phyloP scores from a whole-genome alignment of 2,888 invertebrate genomes.

The Stenodema calcarata region DNA sequence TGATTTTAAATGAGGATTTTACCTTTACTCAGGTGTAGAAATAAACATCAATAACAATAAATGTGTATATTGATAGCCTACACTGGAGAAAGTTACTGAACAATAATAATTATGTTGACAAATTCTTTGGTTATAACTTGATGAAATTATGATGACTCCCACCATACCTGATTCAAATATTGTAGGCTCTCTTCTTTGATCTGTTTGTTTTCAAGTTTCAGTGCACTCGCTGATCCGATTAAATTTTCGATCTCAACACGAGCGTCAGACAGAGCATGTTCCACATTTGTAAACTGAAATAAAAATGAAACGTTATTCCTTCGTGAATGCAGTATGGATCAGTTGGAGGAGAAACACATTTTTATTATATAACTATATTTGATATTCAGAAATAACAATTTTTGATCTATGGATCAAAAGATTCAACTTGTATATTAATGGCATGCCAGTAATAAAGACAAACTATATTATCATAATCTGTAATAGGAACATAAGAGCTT shows the following conservation, averaged over 20 bases:
- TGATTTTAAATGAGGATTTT: not conserved
- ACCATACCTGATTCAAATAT: constrained; percentile 47
- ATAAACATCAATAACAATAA: not conserved
- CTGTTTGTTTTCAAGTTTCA: constrained; percentile 53
- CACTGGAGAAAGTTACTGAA: not conserved
- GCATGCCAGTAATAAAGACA: too few species aligned
- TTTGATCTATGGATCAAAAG: too few species aligned
- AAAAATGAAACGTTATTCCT: not conserved
- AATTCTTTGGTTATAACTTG: too few species aligned
- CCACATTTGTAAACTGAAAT: not conserved
- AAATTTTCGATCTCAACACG: constrained; percentile 44
- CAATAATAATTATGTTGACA: too few species aligned
- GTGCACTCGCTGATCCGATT: constrained; percentile 18
- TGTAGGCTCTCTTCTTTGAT: constrained; percentile 55
- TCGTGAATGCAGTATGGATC: too few species aligned
- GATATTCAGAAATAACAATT: too few species aligned
- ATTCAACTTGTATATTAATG: too few species aligned
- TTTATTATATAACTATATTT: too few species aligned
- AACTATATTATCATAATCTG: too few species aligned
- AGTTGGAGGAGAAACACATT: too few species aligned
- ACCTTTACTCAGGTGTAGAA: not conserved
- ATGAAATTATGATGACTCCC: not conserved
- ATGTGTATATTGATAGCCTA: not conserved
- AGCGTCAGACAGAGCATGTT: constrained; percentile 20
- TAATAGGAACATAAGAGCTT: too few species aligned